A percentile compares a stretch with the other conserved stretches of the same genome.
phyloP scores from a whole-genome alignment of 2,113 vertebrate species.

The Hepsetus odoe region DNA sequence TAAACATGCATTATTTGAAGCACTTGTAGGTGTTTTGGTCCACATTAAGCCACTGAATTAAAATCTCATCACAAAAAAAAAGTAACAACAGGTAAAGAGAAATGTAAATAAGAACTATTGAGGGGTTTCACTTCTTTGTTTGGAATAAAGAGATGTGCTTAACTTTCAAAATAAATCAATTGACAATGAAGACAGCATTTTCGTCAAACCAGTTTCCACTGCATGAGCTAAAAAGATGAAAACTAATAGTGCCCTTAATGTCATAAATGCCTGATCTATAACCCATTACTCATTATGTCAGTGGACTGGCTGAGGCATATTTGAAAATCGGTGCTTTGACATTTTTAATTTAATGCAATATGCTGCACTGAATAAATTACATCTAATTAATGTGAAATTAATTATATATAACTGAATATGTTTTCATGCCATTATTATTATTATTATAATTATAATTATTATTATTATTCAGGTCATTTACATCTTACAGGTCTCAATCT shows the following conservation, averaged over 20 bases:
- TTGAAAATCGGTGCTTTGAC: neutral
- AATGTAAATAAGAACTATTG: neutral
- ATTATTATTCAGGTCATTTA: neutral
- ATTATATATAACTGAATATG: no score
- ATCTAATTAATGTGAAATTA: neutral
- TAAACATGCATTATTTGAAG: conserved; percentile 59
- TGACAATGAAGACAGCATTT: conserved; percentile 22
- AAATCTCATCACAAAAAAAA: conserved; percentile 30
- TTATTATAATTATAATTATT: neutral
- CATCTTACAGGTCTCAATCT: neutral
- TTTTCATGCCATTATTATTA: no score
- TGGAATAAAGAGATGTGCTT: neutral
- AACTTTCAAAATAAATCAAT: neutral
- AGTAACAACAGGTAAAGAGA: conserved; percentile 34
- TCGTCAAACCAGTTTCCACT: neutral
- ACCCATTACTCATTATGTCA: neutral
- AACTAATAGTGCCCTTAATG: conserved; percentile 18
- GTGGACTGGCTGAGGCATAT: conserved; percentile 4
- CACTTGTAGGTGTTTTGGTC: conserved; percentile 65
- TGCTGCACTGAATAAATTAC: conserved; percentile 12
- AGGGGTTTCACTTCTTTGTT: neutral
- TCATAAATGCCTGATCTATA: neutral
- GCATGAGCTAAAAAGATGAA: conserved; percentile 4
- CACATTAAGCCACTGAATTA: conserved; percentile 38
- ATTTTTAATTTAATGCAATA: conserved; percentile 1